Evolutionary conservation across 2,113 vertebrate genomes (phyloP).

Genomic region (Noctilio leporinus): DNA sequence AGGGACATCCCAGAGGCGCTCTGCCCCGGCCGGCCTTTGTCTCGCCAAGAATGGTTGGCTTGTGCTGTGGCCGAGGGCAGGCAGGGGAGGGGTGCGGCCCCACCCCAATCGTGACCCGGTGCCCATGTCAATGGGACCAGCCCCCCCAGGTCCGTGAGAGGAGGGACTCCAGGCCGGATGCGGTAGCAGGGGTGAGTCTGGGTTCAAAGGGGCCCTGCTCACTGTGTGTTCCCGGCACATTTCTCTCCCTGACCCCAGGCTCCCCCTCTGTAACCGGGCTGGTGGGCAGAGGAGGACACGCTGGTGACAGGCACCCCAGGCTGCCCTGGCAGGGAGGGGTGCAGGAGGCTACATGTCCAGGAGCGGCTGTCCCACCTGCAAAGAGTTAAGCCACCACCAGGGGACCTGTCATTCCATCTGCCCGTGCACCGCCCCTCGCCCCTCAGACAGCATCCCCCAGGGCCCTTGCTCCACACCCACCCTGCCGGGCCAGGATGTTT

Average conservation of each 20-base stretch:
- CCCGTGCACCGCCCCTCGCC: not conserved
- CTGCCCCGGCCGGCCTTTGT: slow-evolving; percentile 48
- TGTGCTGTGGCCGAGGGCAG: not conserved
- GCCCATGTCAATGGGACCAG: not conserved
- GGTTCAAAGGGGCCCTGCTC: not conserved
- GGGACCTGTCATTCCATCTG: not conserved
- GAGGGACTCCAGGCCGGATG: not conserved
- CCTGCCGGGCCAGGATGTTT: no score
- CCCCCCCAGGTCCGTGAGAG: not conserved
- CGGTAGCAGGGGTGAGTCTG: not conserved
- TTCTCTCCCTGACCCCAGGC: not conserved
- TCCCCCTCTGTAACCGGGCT: not conserved
- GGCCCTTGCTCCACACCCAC: not conserved
- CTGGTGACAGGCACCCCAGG: not conserved
- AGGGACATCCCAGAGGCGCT: slow-evolving; percentile 47
- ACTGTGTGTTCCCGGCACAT: not conserved
- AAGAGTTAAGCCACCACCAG: not conserved
- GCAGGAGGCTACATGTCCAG: not conserved
- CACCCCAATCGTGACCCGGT: not conserved
- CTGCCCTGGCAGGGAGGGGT: not conserved
- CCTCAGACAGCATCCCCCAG: accelerated
- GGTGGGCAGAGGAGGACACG: not conserved
- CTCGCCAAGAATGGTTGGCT: slow-evolving; percentile 59
- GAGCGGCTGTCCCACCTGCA: no score
- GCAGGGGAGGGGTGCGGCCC: not conserved